Evolutionary conservation across 2,888 invertebrate genomes (phyloP).

Genomic region (Nasonovia ribisnigri): DNA sequence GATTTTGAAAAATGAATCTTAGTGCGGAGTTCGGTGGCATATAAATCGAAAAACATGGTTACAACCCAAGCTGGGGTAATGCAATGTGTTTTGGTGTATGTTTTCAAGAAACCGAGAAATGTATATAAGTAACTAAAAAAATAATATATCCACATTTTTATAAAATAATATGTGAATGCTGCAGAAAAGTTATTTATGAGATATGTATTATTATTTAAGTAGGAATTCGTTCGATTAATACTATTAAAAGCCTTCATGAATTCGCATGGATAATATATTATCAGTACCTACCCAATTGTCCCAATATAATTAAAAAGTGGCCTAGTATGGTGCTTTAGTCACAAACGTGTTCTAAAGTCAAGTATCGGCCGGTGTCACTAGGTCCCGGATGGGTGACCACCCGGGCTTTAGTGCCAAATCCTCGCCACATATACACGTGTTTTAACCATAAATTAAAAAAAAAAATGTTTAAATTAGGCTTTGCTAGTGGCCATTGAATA

Average conservation of each 20-base stretch:
- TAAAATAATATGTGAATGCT: not conserved
- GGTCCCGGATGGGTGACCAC: too few relatives aligned
- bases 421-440: too few relatives aligned
- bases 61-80: not conserved
- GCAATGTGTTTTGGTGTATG: not conserved
- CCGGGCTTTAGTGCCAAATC: too few relatives aligned
- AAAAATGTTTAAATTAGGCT: not conserved
- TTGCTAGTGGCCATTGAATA: not conserved
- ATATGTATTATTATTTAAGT: not conserved
- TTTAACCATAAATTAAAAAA: too few relatives aligned
- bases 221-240: not conserved
- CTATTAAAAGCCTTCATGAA: not conserved
- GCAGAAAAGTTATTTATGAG: not conserved
- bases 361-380: too few relatives aligned
- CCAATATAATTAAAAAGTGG: not conserved
- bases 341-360: too few relatives aligned
- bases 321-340: too few relatives aligned
- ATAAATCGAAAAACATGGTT: conserved; percentile 1
- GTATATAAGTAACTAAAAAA: not conserved
- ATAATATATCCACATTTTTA: not conserved
- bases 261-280: not conserved
- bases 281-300: not conserved
- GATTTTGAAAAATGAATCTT: conserved; percentile 10
- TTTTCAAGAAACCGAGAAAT: not conserved
- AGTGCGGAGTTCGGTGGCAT: not conserved